Base-by-base conservation (phyloP, 2,113 vertebrate genomes). In the Myrmecophaga tridactyla region DNA sequence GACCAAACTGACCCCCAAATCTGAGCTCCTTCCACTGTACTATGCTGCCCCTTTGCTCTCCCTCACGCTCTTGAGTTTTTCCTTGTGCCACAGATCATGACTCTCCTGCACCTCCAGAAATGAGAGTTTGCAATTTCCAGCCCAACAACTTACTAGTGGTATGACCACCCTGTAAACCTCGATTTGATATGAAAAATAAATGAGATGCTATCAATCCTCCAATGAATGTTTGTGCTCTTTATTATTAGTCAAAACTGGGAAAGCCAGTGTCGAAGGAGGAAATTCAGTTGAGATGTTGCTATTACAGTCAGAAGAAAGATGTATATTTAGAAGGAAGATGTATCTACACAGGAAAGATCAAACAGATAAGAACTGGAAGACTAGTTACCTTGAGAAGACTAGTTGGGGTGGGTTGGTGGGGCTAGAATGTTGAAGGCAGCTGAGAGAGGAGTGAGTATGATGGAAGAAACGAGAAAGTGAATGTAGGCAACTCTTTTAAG, bases 111-210 rank as follows among this genome's bases (percentile, higher is more conserved):
- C 41, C 20, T 76, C 48, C 62, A 39, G 17, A 83, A 87, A 85
- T 73, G 51, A 78, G 34, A 65, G 11, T 41, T 20, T 31, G 46
- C 86, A 72, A 73, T 72, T 85, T 8, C 23, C 0, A 17, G 20
- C 17, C 62, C 67, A 43, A 65, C 56, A 29, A 41, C 31, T 82
- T 41, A 80, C 9, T 86, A 63, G 87, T 13, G 21, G 10, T 43
- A 48, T 72, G 48, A 69, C 56, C 18, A 77, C 31, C 2, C 51
- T 65, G 14, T 51, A 63, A 87, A 20, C 17, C 7, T 96, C 43
- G 34, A 12, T 94, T 17, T 62, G 29, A 65, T 39, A 21, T 85
- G 36, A 82, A 96, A 95, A 84, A 62, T 70, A 88, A 93, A 84
- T 43, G 48, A 87, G 34, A 29, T 23, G 75, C 25, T 51, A 77